Conservation (phyloP, 2,888 invertebrate species). For the Eugnorisma glareosa region DNA sequence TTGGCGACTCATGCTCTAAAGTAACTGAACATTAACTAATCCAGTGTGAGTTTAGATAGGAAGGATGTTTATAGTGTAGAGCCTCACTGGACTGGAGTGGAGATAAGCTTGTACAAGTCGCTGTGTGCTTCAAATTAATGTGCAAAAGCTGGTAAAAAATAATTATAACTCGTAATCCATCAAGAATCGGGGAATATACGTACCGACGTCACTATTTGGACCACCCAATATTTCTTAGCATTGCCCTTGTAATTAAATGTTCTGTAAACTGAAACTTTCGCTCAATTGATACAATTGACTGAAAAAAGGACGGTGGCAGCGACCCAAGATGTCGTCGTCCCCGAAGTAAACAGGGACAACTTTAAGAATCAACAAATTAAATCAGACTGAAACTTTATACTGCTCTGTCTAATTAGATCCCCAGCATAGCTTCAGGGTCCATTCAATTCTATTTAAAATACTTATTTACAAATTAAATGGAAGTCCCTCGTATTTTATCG, state of each 20-base stretch:
- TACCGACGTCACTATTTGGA: neutral
- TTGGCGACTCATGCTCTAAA: neutral
- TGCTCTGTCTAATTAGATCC: conserved; percentile 25
- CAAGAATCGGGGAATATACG: neutral
- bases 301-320: neutral
- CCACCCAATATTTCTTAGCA: neutral
- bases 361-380: too few species aligned
- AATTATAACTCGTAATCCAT: neutral
- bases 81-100: neutral
- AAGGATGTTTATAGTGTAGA: conserved; percentile 14
- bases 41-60: conserved; percentile 22
- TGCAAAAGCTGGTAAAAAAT: too few species aligned
- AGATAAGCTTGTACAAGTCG: conserved; percentile 7
- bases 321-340: conserved; percentile 1
- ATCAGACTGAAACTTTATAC: conserved; percentile 18
- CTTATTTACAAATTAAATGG: conserved; percentile 27
- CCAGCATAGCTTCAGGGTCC: neutral
- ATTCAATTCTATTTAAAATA: conserved; percentile 33
- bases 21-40: conserved; percentile 27
- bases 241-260: neutral
- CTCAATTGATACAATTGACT: conserved; percentile 3
- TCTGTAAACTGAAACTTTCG: conserved; percentile 4
- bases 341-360: conserved; percentile 12
- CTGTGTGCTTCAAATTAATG: too few species aligned
- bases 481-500: neutral